Evolutionary conservation across 1,140 invertebrate genomes (phyloP), one percentile per base, ranked within the genome.

Genomic region (Drosophila aff.): DNA sequence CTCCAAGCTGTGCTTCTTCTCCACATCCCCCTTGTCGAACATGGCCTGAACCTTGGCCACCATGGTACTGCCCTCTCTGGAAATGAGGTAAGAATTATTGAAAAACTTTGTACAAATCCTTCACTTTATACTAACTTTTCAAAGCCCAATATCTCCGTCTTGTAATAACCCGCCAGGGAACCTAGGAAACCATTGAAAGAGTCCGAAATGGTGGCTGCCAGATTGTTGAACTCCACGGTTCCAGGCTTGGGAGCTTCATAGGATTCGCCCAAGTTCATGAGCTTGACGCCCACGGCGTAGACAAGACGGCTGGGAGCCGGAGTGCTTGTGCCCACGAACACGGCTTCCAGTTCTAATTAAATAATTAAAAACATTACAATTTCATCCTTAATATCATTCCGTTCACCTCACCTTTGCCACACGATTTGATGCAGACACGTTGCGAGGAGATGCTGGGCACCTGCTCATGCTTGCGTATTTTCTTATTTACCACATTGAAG

Each of bases 401-500:
- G 16, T 4, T 23, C 6, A 5, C 0, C 33, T 28, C 92, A 96
- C 96, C 96, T 68, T 95, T 95, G 66, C 95, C 96, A 82, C 96
- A 97, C 3, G 96, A 95, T 79, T 94, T 95, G 62, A 99, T 97
- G 94, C 98, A 99, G 55, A 99, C 95, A 71, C 96, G 95, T 55
- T 97, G 94, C 0, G 96, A 93, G 0, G 97, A 97, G 15, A 98
- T 93, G n/a, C 95, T 93, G 0, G 98, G 98, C 3, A 95, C 95
- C 3, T 93, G 93, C 50, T 96, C 94, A 91, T 99, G 98, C 82
- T 98, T 97, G 58, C 95, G 94, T 43, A 98, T 97, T 81, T 96
- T 96, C 92, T 98, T 98, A 91, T 96, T 97, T 13, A 97, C 96
- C 16, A 96, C 93, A 92, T 98, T 96, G 92, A 96, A 98, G 6